Conservation (phyloP, 53 echinoderm and acorn worm genomes). For the Patiria pectinifera region DNA sequence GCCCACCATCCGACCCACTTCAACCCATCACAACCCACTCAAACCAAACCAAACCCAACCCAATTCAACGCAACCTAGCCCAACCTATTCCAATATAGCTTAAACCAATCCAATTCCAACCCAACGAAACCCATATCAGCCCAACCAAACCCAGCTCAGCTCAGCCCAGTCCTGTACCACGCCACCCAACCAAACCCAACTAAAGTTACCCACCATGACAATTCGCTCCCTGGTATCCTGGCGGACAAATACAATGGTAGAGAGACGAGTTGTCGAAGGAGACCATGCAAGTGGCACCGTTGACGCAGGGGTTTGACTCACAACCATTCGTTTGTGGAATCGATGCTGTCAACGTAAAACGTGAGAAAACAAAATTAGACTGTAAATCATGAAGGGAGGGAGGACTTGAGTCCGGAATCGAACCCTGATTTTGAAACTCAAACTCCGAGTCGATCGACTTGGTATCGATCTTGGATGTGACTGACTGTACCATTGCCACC, state of each 20-base stretch:
- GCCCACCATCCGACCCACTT: not conserved
- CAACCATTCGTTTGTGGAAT: not conserved
- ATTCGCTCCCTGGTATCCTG: not conserved
- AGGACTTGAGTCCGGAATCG: too few species aligned
- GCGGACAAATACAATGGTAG: conserved; percentile 1
- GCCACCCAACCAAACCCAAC: not conserved
- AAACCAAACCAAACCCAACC: not conserved
- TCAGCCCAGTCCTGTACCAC: not conserved
- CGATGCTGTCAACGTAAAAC: not conserved
- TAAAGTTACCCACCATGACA: not conserved
- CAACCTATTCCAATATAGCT: not conserved
- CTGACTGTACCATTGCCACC: too few species aligned
- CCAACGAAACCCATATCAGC: not conserved
- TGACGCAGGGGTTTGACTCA: not conserved
- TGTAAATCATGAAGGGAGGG: too few species aligned
- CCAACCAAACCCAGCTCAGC: not conserved
- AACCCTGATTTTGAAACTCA: too few species aligned
- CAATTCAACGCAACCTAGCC: not conserved
- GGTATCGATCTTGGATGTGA: too few species aligned
- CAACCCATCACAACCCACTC: not conserved
- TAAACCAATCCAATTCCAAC: not conserved
- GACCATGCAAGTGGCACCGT: not conserved
- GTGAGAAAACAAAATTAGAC: not conserved
- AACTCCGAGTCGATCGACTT: too few species aligned
- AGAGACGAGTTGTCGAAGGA: not conserved